Evolutionary conservation across 2,888 invertebrate species (phyloP).

Genomic region (Epinotia nisella): DNA sequence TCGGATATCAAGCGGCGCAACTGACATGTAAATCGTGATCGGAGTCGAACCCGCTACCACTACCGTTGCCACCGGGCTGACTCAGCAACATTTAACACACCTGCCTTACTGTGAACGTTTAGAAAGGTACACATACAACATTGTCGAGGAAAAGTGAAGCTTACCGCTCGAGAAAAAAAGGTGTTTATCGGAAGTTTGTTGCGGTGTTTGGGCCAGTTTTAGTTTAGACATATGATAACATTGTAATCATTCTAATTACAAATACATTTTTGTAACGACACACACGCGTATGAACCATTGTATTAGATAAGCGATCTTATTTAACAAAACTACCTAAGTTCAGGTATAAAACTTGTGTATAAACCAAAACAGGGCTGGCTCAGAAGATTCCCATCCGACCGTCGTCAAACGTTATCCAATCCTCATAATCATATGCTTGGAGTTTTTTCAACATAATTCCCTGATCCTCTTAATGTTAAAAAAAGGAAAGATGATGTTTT

Average conservation of each 20-base stretch:
- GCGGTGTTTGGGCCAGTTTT: not conserved
- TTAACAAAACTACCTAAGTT: constrained; percentile 28
- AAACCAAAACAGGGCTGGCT: constrained; percentile 57
- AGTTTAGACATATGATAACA: constrained; percentile 56
- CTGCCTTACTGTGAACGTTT: constrained; percentile 61
- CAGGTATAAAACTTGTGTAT: constrained; percentile 45
- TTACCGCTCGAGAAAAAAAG: not conserved
- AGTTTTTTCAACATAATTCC: constrained; percentile 70
- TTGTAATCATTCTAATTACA: constrained; percentile 63
- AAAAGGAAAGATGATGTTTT: constrained; percentile 81
- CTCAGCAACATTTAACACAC: constrained; percentile 77
- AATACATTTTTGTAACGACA: constrained; percentile 56
- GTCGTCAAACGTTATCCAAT: constrained; percentile 82
- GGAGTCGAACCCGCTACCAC: constrained; percentile 79
- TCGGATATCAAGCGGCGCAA: constrained; percentile 81
- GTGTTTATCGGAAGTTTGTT: not conserved
- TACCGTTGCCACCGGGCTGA: constrained; percentile 82
- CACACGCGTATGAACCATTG: constrained; percentile 14
- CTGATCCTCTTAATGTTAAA: constrained; percentile 80
- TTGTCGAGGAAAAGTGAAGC: constrained; percentile 9
- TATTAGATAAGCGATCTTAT: constrained; percentile 26
- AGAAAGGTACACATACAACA: constrained; percentile 1
- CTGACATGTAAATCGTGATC: constrained; percentile 85
- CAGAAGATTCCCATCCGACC: constrained; percentile 67
- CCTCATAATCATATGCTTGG: constrained; percentile 78